Percentiles rank a stretch among this genome's conserved stretches.
Evolutionary conservation across 2,113 vertebrate species (phyloP).

Genomic region (Datnioides undecimradiatus): DNA sequence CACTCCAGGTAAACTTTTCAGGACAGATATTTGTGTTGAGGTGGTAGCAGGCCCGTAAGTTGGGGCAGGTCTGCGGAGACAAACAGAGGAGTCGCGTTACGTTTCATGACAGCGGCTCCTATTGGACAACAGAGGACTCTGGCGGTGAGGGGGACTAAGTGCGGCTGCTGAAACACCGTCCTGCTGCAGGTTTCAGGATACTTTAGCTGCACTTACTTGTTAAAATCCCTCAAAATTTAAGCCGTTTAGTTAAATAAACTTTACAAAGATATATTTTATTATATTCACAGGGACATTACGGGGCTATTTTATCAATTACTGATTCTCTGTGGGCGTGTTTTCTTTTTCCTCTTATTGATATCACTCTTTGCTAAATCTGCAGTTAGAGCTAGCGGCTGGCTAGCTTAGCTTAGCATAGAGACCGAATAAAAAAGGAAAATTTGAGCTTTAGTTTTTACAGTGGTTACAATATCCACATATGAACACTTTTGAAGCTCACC

Average conservation of each 20-base stretch:
- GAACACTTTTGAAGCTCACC: not conserved
- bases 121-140: conserved; percentile 58
- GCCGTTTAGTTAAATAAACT: not conserved
- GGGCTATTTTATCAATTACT: not conserved
- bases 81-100: conserved; percentile 70
- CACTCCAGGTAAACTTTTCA: not conserved
- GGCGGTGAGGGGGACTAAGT: conserved; percentile 62
- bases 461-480: not conserved
- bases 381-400: no score
- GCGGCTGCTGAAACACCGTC: not conserved
- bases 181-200: no score
- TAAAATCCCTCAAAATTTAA: not conserved
- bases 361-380: no score
- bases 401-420: not conserved
- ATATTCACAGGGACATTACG: not conserved
- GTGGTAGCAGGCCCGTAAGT: conserved; percentile 49
- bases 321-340: not conserved
- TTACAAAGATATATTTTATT: not conserved
- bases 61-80: conserved; percentile 53
- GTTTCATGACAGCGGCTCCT: conserved; percentile 26
- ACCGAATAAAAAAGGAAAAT: not conserved
- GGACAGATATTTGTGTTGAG: not conserved
- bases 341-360: not conserved
- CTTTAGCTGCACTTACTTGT: not conserved
- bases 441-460: not conserved